Evolutionary conservation across 2,113 vertebrate genomes (phyloP).

Genomic region (Xenopus borealis): DNA sequence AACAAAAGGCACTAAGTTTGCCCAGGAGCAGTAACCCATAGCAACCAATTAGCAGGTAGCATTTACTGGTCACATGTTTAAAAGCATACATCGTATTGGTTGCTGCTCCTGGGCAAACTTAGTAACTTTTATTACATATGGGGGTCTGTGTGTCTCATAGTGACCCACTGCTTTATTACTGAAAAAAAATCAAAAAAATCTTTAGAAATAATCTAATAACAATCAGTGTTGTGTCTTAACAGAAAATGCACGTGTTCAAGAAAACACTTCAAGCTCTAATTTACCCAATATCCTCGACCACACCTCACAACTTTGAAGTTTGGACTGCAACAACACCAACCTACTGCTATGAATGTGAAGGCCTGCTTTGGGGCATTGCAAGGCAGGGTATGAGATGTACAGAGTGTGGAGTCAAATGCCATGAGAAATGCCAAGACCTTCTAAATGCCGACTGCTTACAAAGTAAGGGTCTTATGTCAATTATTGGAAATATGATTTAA

Average conservation of each 20-base stretch:
- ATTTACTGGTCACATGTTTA: too few species aligned
- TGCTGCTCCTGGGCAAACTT: too few species aligned
- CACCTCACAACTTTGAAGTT: conserved; percentile 94
- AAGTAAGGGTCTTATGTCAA: conserved; percentile 72
- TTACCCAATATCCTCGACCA: conserved; percentile 96
- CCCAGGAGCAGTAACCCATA: too few species aligned
- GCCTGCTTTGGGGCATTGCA: conserved; percentile 94
- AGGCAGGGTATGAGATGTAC: conserved; percentile 94
- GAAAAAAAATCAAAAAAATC: too few species aligned
- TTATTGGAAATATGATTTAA: too few species aligned
- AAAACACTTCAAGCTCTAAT: conserved; percentile 95
- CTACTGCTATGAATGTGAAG: conserved; percentile 96
- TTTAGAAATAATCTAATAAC: too few species aligned
- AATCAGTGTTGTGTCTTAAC: conserved; percentile 22
- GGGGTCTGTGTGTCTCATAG: too few species aligned
- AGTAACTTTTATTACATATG: too few species aligned
- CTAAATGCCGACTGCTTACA: conserved; percentile 96
- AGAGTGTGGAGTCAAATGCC: conserved; percentile 95
- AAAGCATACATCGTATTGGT: too few species aligned
- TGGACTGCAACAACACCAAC: conserved; percentile 97
- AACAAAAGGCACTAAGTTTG: too few species aligned
- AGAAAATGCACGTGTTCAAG: conserved; percentile 95
- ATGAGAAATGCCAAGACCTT: conserved; percentile 97
- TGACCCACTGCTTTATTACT: too few species aligned
- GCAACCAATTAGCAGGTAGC: too few species aligned